A percentile compares a stretch with the other conserved stretches of the same genome.
Evolutionary conservation across 2,888 invertebrate species (phyloP).

Genomic region (Orchestes rusci): DNA sequence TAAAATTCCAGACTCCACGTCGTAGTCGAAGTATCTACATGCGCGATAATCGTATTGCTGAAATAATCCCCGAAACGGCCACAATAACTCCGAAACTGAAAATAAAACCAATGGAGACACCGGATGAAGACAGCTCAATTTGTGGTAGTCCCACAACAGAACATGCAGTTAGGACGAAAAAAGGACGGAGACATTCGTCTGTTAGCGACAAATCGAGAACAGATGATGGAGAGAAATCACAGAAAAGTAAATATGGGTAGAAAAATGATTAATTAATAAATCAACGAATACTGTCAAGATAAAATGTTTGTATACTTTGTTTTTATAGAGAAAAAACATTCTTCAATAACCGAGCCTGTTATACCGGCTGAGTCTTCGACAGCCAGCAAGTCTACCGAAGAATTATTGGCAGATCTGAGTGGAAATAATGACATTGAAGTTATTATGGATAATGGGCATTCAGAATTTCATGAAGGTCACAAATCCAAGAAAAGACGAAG

Average conservation of each 20-base stretch:
- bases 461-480: slow-evolving; percentile 14
- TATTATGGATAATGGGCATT: slow-evolving; percentile 15
- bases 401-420: slow-evolving; percentile 11
- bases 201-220: slow-evolving; percentile 9
- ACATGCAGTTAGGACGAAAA: not conserved
- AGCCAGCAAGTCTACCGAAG: not conserved
- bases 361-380: too few relatives aligned
- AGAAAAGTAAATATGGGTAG: too few relatives aligned
- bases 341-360: too few relatives aligned
- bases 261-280: too few relatives aligned
- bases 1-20: slow-evolving; percentile 65
- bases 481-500: slow-evolving; percentile 58
- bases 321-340: too few relatives aligned
- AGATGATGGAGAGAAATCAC: too few relatives aligned
- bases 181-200: slow-evolving; percentile 7
- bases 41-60: slow-evolving; percentile 24
- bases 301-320: too few relatives aligned
- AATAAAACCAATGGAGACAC: slow-evolving; percentile 35
- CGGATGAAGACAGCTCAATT: slow-evolving; percentile 1
- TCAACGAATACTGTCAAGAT: too few relatives aligned
- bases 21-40: slow-evolving; percentile 60
- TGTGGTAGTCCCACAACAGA: not conserved
- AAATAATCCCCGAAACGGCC: slow-evolving; percentile 3
- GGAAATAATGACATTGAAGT: slow-evolving; percentile 18
- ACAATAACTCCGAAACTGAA: slow-evolving; percentile 41